These are phyloP conservation scores for Rhabdomys pumilio DNA, from an alignment of 2,797 vertebrate species.

Conservation along the genomic window DNA sequence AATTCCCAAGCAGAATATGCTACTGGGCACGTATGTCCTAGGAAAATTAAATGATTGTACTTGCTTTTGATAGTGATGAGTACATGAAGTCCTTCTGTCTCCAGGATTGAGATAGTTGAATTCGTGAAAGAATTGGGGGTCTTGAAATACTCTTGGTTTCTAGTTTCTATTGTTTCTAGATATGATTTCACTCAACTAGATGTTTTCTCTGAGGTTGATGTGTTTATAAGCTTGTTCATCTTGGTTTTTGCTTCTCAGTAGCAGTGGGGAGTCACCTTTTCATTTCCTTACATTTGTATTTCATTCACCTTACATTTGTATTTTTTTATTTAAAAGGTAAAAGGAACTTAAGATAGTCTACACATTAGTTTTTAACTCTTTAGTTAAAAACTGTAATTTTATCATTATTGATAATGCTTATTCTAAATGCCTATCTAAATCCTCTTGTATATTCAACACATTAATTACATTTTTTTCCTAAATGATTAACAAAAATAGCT, in stretches of 20 bases:
- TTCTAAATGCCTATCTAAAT: no score
- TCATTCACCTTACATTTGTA: neutral
- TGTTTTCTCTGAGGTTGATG: neutral
- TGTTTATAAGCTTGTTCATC: neutral
- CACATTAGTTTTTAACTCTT: neutral
- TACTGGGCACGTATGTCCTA: neutral
- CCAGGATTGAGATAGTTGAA: neutral
- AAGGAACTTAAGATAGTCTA: neutral
- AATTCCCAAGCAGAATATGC: neutral
- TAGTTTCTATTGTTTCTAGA: neutral
- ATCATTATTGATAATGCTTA: neutral
- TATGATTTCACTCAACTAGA: neutral
- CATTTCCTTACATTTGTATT: neutral
- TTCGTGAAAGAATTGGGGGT: neutral
- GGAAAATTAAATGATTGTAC: constrained; percentile 43
- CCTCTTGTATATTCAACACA: no score
- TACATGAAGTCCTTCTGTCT: neutral
- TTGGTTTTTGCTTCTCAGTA: neutral
- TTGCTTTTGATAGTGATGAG: neutral
- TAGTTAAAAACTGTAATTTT: neutral
- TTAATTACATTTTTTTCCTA: no score
- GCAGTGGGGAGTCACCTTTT: neutral
- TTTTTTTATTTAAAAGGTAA: neutral
- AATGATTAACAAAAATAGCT: no score
- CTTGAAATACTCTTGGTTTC: constrained; percentile 37